Evolutionary conservation across 2,888 invertebrate species (phyloP).

Genomic region (Habroteleia sp.): DNA sequence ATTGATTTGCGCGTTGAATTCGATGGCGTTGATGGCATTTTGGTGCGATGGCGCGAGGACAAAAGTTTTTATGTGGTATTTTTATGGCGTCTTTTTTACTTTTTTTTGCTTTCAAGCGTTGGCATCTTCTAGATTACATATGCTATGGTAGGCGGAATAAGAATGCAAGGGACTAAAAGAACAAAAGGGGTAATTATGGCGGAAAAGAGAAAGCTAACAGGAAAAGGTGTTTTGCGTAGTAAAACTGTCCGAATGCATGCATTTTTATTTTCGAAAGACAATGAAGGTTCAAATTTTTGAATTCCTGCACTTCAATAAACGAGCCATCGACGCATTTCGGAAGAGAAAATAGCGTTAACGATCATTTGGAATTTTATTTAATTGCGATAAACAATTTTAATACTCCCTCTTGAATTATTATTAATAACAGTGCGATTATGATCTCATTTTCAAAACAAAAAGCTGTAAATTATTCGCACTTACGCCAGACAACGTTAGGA

Average conservation of each 20-base stretch:
- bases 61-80: conserved; percentile 24
- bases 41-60: conserved; percentile 8
- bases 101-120: conserved; percentile 23
- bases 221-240: conserved; percentile 41
- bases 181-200: conserved; percentile 45
- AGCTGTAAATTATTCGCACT: too few species aligned
- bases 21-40: conserved; percentile 14
- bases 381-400: too few species aligned
- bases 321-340: too few species aligned
- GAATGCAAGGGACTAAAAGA: conserved; percentile 30
- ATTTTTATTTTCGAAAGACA: too few species aligned
- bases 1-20: conserved; percentile 47
- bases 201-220: conserved; percentile 50
- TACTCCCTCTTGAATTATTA: too few species aligned
- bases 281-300: too few species aligned
- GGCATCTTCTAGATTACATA: conserved; percentile 26
- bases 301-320: too few species aligned
- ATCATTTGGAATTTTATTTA: too few species aligned
- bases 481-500: too few species aligned
- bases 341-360: too few species aligned
- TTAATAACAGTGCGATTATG: too few species aligned
- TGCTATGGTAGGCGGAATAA: conserved; percentile 10
- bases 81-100: conserved; percentile 24
- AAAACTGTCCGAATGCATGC: conserved; percentile 17
- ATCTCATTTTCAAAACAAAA: too few species aligned